Conservation (phyloP, 1,140 invertebrate species). For the Pantala flavescens region DNA sequence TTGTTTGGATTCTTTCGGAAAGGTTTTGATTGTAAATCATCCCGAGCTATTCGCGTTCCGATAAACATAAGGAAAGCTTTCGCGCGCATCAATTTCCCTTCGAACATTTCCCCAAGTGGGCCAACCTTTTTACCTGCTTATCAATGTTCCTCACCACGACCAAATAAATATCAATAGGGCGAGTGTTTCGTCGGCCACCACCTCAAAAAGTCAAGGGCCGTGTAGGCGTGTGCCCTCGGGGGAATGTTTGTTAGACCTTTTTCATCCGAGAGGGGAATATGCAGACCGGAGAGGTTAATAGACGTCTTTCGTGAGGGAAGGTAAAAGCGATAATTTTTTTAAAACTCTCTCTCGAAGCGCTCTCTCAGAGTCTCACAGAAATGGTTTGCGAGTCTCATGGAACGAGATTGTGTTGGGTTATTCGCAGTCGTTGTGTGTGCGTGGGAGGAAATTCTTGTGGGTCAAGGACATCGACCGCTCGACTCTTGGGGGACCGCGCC, state of each 20-base stretch:
- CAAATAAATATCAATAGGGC: too few species aligned
- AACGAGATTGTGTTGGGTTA: background rate
- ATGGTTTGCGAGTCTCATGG: background rate
- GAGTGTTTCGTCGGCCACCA: too few species aligned
- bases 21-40: too few species aligned
- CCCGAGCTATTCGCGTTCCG: too few species aligned
- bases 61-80: too few species aligned
- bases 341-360: background rate
- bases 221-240: background rate
- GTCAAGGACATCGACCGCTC: background rate
- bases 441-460: conserved; percentile 7
- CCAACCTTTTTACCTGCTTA: too few species aligned
- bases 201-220: background rate
- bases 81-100: too few species aligned
- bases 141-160: too few species aligned
- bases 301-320: background rate
- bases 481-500: background rate
- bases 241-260: background rate
- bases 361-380: background rate
- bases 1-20: too few species aligned
- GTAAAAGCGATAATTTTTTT: background rate
- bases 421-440: background rate
- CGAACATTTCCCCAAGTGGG: too few species aligned
- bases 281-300: background rate
- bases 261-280: background rate